phyloP scores from a whole-genome alignment of 2,113 vertebrate species.

The Clarias batrachus region DNA sequence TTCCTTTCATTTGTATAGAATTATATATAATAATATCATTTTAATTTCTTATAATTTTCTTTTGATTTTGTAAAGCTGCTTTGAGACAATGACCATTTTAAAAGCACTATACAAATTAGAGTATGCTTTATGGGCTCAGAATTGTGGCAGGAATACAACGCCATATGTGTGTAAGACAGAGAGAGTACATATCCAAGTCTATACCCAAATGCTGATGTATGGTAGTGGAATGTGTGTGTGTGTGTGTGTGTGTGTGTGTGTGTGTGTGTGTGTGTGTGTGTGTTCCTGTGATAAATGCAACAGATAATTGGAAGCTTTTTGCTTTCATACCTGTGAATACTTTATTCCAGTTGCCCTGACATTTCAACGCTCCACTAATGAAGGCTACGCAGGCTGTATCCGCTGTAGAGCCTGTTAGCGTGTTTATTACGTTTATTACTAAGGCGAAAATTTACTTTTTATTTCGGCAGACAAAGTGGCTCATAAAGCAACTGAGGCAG shows the following conservation, averaged over 20 bases:
- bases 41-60: no score
- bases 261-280: neutral
- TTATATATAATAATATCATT: no score
- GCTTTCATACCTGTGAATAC: conserved; percentile 9
- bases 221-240: no score
- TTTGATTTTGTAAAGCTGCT: no score
- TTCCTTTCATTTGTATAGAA: no score
- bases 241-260: conserved; percentile 9
- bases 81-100: no score
- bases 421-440: conserved; percentile 9
- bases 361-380: neutral
- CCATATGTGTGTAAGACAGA: no score
- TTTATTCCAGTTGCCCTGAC: neutral
- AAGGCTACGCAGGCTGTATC: neutral
- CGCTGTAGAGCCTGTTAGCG: neutral
- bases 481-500: neutral
- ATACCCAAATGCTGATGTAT: no score
- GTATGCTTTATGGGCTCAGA: no score
- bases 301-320: neutral
- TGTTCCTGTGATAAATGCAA: neutral
- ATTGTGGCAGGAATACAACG: no score
- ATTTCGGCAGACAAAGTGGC: neutral
- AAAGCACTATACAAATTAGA: no score
- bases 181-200: neutral
- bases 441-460: neutral